Evolutionary conservation across 2,113 vertebrate genomes (phyloP).

Genomic region (Sander vitreus): DNA sequence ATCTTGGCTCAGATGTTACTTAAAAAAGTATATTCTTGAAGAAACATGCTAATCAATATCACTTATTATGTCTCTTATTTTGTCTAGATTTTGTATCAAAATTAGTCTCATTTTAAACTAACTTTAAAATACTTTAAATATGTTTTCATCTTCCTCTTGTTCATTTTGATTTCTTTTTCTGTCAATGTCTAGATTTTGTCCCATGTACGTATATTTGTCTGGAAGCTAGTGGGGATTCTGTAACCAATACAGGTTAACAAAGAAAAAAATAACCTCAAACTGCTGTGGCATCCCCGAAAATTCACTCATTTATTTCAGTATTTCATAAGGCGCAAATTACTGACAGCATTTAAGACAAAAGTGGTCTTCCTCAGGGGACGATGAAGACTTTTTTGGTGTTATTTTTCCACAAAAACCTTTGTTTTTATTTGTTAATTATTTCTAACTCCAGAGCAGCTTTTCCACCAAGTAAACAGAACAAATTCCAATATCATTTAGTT

Average conservation of each 20-base stretch:
- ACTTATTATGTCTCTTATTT: neutral
- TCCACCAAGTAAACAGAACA: neutral
- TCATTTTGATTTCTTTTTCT: too few relatives aligned
- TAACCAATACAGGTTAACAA: neutral
- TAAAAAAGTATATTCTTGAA: neutral
- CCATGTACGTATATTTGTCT: too few relatives aligned
- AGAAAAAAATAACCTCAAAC: neutral
- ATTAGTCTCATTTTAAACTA: too few relatives aligned
- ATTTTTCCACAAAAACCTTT: neutral
- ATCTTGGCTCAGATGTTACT: neutral
- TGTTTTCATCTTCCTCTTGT: too few relatives aligned
- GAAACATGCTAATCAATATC: neutral
- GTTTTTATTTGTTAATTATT: neutral
- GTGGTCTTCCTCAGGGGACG: neutral
- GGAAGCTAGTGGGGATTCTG: neutral
- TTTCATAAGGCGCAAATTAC: neutral
- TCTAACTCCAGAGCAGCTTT: conserved; percentile 44
- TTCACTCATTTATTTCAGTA: neutral
- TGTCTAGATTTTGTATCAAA: neutral
- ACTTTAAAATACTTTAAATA: too few relatives aligned
- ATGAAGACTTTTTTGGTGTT: neutral
- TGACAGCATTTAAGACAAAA: neutral
- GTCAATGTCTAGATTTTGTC: too few relatives aligned
- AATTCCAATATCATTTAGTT: conserved; percentile 10
- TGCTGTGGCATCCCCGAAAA: neutral